phyloP scores from a whole-genome alignment of 37 sponge, comb jelly and placozoan genomes.

The Tethya wilhelma region DNA sequence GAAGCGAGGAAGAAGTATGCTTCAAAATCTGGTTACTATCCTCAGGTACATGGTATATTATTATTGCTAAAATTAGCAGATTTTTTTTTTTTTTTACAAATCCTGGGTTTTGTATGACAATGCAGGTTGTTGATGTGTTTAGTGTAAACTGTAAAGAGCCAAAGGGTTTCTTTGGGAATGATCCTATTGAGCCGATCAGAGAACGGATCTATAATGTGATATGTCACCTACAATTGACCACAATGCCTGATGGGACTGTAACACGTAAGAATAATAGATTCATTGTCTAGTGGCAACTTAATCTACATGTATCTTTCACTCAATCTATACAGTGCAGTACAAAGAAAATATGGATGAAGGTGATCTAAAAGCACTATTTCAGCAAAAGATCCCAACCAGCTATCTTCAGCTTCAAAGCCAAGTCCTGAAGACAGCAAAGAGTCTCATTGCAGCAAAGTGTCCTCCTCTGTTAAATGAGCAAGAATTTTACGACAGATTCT shows the following conservation, averaged over 20 bases:
- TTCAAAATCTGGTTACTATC: constrained; percentile 23
- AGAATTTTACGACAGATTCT: constrained; percentile 20
- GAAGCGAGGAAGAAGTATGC: constrained; percentile 23
- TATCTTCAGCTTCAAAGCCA: constrained; percentile 61
- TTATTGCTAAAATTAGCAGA: too few species aligned
- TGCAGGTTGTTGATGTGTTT: too few species aligned
- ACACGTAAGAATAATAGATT: too few species aligned
- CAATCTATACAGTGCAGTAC: constrained; percentile 77
- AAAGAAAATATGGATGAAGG: constrained; percentile 20
- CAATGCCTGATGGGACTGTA: too few species aligned
- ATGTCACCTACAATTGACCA: too few species aligned
- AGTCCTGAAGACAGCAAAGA: constrained; percentile 34
- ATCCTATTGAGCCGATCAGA: constrained; percentile 69
- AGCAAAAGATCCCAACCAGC: constrained; percentile 64
- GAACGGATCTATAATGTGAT: constrained; percentile 56
- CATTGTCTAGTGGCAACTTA: too few species aligned
- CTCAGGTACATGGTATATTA: constrained; percentile 25
- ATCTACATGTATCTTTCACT: too few species aligned
- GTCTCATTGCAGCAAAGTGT: background rate
- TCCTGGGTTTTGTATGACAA: too few species aligned
- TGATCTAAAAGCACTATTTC: constrained; percentile 62
- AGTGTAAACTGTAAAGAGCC: constrained; percentile 43
- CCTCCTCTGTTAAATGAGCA: constrained; percentile 60
- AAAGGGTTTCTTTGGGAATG: background rate
- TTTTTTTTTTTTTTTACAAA: too few species aligned